These are phyloP conservation scores for Catocala fraxini DNA, from an alignment of 2,888 invertebrate genomes.

Conservation along the genomic window DNA sequence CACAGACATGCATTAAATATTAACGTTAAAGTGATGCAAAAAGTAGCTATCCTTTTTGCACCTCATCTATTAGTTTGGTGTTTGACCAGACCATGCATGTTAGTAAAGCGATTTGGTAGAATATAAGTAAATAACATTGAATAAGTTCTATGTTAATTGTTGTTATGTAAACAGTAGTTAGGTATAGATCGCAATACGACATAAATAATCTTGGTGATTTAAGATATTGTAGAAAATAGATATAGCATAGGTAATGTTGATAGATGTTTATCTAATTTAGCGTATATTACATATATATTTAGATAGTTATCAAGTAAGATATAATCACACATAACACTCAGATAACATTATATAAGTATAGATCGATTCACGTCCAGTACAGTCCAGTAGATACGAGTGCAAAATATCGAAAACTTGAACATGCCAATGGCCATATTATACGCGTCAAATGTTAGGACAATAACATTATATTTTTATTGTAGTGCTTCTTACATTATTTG, in stretches of 20 bases:
- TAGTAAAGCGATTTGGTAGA: constrained; percentile 50
- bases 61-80: constrained; percentile 54
- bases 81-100: constrained; percentile 71
- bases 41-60: constrained; percentile 24
- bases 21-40: constrained; percentile 31
- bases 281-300: constrained; percentile 32
- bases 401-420: constrained; percentile 27
- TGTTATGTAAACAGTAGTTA: constrained; percentile 22
- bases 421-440: constrained; percentile 24
- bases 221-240: constrained; percentile 34
- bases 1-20: constrained; percentile 49
- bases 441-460: background rate
- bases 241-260: constrained; percentile 21
- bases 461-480: too few species aligned
- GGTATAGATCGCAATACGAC: constrained; percentile 18
- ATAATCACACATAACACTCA: constrained; percentile 31
- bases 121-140: constrained; percentile 30
- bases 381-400: constrained; percentile 46
- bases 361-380: constrained; percentile 37
- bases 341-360: constrained; percentile 25
- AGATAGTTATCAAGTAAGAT: constrained; percentile 27
- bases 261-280: constrained; percentile 11
- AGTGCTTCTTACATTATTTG: too few species aligned
- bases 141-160: constrained; percentile 18
- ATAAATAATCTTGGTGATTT: constrained; percentile 24